Conservation (phyloP, 2,113 vertebrate genomes). For the Scortum barcoo region DNA sequence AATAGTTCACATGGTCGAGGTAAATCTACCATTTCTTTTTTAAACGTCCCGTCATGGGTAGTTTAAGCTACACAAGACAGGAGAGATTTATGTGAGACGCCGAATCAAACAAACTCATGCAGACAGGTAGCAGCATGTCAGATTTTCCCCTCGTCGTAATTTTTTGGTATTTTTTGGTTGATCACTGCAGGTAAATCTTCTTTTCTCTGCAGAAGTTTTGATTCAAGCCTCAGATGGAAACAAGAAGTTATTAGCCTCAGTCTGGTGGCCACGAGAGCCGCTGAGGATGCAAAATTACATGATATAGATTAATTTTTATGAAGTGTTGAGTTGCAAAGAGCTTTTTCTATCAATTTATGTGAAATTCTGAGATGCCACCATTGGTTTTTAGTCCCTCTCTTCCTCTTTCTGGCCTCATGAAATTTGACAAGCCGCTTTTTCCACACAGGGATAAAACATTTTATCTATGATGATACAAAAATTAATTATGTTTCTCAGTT, state of each 20-base stretch:
- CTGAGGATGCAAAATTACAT: too few relatives aligned
- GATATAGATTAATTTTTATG: too few relatives aligned
- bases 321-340: too few relatives aligned
- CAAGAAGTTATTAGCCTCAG: not conserved
- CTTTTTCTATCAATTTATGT: too few relatives aligned
- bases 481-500: too few relatives aligned
- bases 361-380: too few relatives aligned
- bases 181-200: not conserved
- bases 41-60: fast-evolving
- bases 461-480: too few relatives aligned
- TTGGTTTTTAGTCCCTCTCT: too few relatives aligned
- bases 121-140: not conserved
- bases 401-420: too few relatives aligned
- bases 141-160: not conserved
- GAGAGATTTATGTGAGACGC: not conserved
- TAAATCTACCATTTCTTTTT: constrained; percentile 73
- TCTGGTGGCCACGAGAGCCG: not conserved
- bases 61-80: not conserved
- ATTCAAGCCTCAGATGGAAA: too few relatives aligned
- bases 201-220: not conserved
- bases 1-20: constrained; percentile 92
- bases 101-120: not conserved
- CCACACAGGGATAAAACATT: too few relatives aligned
- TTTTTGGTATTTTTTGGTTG: not conserved
- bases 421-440: too few relatives aligned